Evolutionary conservation across 2,113 vertebrate genomes (phyloP), one percentile per base, ranked within the genome.

Genomic region (Xiphorhynchus elegans): DNA sequence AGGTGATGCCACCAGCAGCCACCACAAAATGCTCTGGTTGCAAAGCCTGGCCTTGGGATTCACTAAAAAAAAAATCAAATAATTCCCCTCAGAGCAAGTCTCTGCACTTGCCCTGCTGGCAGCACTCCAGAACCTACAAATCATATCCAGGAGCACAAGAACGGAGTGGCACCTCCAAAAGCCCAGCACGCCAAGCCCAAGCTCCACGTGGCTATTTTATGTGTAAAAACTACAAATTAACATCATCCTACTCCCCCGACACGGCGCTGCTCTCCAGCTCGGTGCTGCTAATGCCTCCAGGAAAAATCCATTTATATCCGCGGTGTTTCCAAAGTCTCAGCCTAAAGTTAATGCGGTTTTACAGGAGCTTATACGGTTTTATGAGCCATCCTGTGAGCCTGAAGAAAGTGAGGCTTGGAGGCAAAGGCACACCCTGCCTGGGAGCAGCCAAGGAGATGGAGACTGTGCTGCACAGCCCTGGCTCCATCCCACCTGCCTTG

Each of bases 391-490:
- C 81, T 64, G 47, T 1, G 5, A 55, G 90, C 49, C 58, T 52
- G 84, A 35, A 62, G 66, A 39, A 35, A 20, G 55, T 1, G 26
- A 75, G 6, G 31, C 47, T 37, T 2, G 1, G 60, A 1, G 1
- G 70, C 47, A 77, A 35, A 68, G 15, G 25, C 2, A 7, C 15
- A 8, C 17, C 35, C 28, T 64, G 44, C 49, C 49, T 25, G 23
- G 53, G 35, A 75, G 76, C 35, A 44, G 68, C 39, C 0, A 0
- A 35, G 26, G 60, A 25, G 26, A 47, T 1, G 17, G 47, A 39
- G 37, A 23, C 17, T 44, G 11, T 50, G 47, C 49, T 35, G 46
- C 18, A 17, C 1, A 2, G 2, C 17, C 62, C 0, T 1, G 31
- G 44, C 25, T 69, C 64, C 7, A 0, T 28, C 18, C 56, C 72